Base-by-base conservation (phyloP, 2,888 invertebrate species). In the Phengaris alcon region DNA sequence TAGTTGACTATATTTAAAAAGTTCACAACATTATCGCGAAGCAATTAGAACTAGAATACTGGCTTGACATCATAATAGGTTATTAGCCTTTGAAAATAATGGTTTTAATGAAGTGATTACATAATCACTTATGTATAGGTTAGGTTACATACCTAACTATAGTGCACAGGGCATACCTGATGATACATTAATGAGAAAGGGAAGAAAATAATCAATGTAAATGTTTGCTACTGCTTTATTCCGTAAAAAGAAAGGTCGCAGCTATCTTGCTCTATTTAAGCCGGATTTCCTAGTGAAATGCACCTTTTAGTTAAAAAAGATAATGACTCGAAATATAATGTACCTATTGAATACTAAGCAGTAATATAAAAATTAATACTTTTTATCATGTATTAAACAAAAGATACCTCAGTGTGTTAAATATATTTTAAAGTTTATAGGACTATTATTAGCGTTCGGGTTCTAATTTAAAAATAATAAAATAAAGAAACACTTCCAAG, bases 401-500 rank as follows among this genome's bases (percentile, higher is more conserved):
- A 52, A 64, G 64, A 64, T 44, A 64, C 12, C 52, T 52, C 12
- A 9, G 52, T 10, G 9, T 12, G 12, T 35, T 59, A 1, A 64
- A 64, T 64, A 12, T 44, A 64, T 64, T 44, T 64, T 12, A 13
- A 64, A 12, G 64, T 35, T 64, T 64, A 52, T 70, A 70, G 46
- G 48, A 12, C 51, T 10, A 70, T 70, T 48, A 70, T 70, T 22
- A 73, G 54, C 44, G 57, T 44, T 46, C 55, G 74, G 59, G 12
- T 6, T 59, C n/a, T 59, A 59, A 74, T 59, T 74, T 74, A 74
- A 59, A 74, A 74, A 74, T 74, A 74, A 74, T 59, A 74, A 74
- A 74, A 59, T 55, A 44, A 70, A 70, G 72, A 35, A 72, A 72
- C 72, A 72, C 72, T 72, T 72, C 72, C 52, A 51, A 54, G 72